Percentiles rank a stretch among this genome's conserved stretches.
These are phyloP conservation scores for Copidosoma aretas DNA, from an alignment of 2,888 invertebrate species.

Conservation along the genomic window DNA sequence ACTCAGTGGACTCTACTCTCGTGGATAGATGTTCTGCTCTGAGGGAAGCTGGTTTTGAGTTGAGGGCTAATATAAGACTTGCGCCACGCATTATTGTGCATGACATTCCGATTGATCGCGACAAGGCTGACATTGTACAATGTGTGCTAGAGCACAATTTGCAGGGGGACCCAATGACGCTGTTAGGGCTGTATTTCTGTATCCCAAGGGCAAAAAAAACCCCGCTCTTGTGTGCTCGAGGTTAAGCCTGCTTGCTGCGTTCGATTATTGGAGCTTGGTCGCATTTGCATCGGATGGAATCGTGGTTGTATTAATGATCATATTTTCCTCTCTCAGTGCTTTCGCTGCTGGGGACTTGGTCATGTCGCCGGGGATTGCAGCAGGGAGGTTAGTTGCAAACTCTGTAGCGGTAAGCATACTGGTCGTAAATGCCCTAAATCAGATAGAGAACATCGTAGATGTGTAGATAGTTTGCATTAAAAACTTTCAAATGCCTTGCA, in stretches of 20 bases:
- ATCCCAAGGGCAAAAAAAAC: background rate
- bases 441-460: no score
- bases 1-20: no score
- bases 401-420: no score
- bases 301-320: background rate
- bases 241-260: background rate
- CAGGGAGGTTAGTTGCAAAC: no score
- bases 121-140: background rate
- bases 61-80: background rate
- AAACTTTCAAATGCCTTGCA: no score
- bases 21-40: background rate
- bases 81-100: slow-evolving; percentile 1
- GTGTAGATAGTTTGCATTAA: no score
- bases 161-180: background rate
- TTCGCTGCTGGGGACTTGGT: background rate
- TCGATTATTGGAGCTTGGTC: background rate
- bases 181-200: background rate
- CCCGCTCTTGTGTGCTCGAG: background rate
- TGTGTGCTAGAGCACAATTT: background rate
- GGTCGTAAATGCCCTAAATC: no score
- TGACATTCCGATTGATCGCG: background rate
- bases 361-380: background rate
- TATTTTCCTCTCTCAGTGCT: background rate
- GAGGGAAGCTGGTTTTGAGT: background rate
- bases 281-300: background rate